A percentile compares a stretch with the other conserved stretches of the same genome.
These are phyloP conservation scores for Ciconia maguari DNA, from an alignment of 2,113 vertebrate species.

Conservation along the genomic window DNA sequence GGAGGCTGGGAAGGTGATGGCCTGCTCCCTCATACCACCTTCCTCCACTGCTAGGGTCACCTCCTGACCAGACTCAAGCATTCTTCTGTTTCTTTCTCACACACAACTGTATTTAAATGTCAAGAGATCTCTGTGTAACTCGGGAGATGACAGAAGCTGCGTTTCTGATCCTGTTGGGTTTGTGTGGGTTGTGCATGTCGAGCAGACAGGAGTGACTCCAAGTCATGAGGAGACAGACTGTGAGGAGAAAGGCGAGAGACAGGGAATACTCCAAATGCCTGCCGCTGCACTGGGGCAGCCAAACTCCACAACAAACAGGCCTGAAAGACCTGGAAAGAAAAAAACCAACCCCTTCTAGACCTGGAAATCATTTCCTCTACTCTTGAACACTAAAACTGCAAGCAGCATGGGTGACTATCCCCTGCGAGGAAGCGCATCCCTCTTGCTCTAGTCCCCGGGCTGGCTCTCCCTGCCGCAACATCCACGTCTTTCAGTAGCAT, in stretches of 20 bases:
- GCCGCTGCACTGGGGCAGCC: not conserved
- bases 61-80: not conserved
- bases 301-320: not conserved
- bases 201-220: constrained; percentile 24
- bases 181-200: accelerated
- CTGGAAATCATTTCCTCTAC: not conserved
- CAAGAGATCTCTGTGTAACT: not conserved
- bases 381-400: not conserved
- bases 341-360: not conserved
- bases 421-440: not conserved
- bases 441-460: not conserved
- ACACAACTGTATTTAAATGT: not conserved
- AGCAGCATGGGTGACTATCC: not conserved
- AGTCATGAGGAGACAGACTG: not conserved
- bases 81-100: not conserved
- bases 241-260: constrained; percentile 23
- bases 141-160: not conserved
- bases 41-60: not conserved
- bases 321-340: not conserved
- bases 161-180: not conserved
- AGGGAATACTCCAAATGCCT: constrained; percentile 9
- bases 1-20: not conserved
- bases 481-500: not conserved
- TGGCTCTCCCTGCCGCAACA: not conserved
- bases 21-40: not conserved